Base-by-base conservation (phyloP, 2,888 invertebrate genomes). In the Homarus gammarus region DNA sequence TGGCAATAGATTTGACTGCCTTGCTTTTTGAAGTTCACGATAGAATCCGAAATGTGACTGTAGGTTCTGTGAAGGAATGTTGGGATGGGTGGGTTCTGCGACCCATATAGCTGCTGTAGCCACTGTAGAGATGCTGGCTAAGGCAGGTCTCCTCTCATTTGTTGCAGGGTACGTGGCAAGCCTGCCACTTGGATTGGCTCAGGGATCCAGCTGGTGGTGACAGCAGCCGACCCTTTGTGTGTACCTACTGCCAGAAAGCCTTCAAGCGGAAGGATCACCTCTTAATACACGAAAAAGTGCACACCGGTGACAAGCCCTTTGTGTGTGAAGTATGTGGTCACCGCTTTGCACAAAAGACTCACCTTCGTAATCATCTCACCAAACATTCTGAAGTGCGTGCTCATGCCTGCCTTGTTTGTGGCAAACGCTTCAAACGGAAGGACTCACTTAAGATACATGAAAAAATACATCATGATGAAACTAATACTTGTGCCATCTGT, bases 221-320 rank as follows among this genome's bases (percentile, higher is more conserved):
- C 83, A 79, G 84, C 84, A 77, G 77, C 84, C 89, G 89, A 49
- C 89, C 89, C 77, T 89, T 84, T 84, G 87, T 87, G 79, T 91
- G 91, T 68, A 83, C 88, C 82, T 83, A 85, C 82, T 91, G 91
- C 86, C 61, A 68, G 40, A 91, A 91, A 75, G 88, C 91, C 75
- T 91, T 91, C 86, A 88, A 91, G 83, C 64, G 91, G 83, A 91
- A 91, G 79, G 91, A 91, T 85, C 91, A 91, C 75, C 84, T 91
- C 64, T 83, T 89, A 38, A 88, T 89, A 49, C 91, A 91, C 70
- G 91, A 88, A 61, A 91, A 89, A 84, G 88, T 91, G 51, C 91
- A 91, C 86, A 91, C 91, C n/a, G 91, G 91, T 40, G 91, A 91
- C 86, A 91, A 91, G 89, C 91, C 91, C 12, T 91, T 89, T 79